These are phyloP conservation scores for Brachypteracias leptosomus DNA, from an alignment of 2,113 vertebrate species.

Conservation along the genomic window DNA sequence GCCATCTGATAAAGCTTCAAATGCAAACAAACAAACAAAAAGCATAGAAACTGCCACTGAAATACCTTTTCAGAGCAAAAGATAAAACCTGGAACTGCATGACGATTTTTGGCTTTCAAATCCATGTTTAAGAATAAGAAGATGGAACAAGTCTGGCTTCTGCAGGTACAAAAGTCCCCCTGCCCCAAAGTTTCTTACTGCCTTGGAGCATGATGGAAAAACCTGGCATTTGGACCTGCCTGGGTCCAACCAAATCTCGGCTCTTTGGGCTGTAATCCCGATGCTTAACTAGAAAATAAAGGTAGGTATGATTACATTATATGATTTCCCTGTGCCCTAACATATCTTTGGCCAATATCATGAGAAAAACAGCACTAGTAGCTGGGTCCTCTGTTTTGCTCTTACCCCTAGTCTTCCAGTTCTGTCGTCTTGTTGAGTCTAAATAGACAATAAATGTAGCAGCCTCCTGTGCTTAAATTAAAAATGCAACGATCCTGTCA, in stretches of 20 bases:
- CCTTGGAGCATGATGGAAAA: background rate
- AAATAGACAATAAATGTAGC: background rate
- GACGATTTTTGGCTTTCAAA: background rate
- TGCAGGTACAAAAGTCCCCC: background rate
- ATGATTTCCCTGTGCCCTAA: background rate
- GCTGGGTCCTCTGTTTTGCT: background rate
- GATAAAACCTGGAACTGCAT: conserved; percentile 28
- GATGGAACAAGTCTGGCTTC: background rate
- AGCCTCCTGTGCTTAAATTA: background rate
- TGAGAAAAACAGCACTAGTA: background rate
- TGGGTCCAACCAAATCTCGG: background rate
- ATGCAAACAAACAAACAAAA: background rate
- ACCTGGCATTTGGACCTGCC: background rate
- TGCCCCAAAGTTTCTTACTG: background rate
- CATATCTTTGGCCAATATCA: fast-evolving
- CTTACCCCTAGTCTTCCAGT: background rate
- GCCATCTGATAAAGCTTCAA: conserved; percentile 11
- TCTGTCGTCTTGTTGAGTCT: background rate
- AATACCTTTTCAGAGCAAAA: conserved; percentile 19
- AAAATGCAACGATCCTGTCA: background rate
- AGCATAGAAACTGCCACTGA: background rate
- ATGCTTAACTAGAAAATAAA: background rate
- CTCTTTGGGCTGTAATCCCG: background rate
- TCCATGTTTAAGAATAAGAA: background rate
- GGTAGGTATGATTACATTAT: background rate